Evolutionary conservation across 2,113 vertebrate species (phyloP).

Genomic region (Hirundichthys speculiger): DNA sequence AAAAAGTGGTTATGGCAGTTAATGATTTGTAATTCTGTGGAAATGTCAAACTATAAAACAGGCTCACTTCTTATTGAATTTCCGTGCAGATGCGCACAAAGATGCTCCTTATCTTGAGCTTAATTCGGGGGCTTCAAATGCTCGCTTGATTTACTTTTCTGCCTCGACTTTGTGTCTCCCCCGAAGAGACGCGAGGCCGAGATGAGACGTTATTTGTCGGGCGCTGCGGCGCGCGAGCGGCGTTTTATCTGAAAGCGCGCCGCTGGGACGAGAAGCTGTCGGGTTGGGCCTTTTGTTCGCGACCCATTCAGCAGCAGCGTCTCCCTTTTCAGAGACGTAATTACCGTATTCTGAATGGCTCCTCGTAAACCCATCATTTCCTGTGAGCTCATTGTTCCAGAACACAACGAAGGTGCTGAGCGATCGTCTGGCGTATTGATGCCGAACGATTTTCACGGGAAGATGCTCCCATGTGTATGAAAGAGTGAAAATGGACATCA

Average conservation of each 20-base stretch:
- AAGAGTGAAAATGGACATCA: slow-evolving; percentile 31
- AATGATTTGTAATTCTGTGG: neutral
- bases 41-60: too few relatives aligned
- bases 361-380: slow-evolving; percentile 68
- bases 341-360: slow-evolving; percentile 67
- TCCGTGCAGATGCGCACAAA: neutral
- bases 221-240: slow-evolving; percentile 29
- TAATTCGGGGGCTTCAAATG: slow-evolving; percentile 8
- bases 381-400: slow-evolving; percentile 63
- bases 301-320: slow-evolving; percentile 72
- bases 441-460: slow-evolving; percentile 36
- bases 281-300: slow-evolving; percentile 67
- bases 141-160: slow-evolving; percentile 13
- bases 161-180: slow-evolving; percentile 11
- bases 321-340: slow-evolving; percentile 66
- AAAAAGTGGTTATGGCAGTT: too few relatives aligned
- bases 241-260: slow-evolving; percentile 61
- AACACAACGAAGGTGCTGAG: slow-evolving; percentile 42
- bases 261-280: slow-evolving; percentile 41
- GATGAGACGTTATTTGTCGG: slow-evolving; percentile 47
- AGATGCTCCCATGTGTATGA: slow-evolving; percentile 9
- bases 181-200: neutral
- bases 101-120: neutral
- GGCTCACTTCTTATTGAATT: too few relatives aligned
- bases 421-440: slow-evolving; percentile 67